phyloP scores from a whole-genome alignment of 2,888 invertebrate genomes.

The Polietes domitor region DNA sequence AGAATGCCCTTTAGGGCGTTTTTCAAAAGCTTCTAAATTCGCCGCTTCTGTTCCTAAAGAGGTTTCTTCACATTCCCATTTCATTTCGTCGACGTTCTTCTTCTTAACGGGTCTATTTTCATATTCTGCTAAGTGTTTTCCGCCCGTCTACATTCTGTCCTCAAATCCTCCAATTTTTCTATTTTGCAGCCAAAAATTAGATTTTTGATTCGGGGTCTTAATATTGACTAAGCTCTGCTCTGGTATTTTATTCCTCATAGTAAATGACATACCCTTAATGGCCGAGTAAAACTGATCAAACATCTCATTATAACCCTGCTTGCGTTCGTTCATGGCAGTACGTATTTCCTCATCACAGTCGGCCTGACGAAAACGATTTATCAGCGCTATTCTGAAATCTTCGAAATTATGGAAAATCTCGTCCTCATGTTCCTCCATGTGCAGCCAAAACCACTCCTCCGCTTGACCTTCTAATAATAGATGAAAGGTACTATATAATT shows the following conservation, averaged over 20 bases:
- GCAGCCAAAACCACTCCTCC: not conserved
- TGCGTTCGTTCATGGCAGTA: not conserved
- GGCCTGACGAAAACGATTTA: not conserved
- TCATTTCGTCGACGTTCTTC: not conserved
- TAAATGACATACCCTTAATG: not conserved
- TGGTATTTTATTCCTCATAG: not conserved
- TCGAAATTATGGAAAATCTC: not conserved
- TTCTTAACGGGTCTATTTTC: not conserved
- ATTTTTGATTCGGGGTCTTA: not conserved
- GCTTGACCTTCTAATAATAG: not conserved
- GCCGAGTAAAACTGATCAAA: slow-evolving; percentile 6
- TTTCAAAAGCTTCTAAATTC: slow-evolving; percentile 4
- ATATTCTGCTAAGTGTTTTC: not conserved
- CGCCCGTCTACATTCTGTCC: slow-evolving; percentile 8
- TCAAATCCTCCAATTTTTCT: not conserved
- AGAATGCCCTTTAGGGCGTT: not conserved
- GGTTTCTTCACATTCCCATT: not conserved
- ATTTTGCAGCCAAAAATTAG: not conserved
- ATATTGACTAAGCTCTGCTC: not conserved
- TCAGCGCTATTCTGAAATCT: not conserved
- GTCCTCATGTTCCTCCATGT: not conserved
- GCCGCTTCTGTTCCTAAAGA: not conserved
- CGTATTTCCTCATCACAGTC: not conserved
- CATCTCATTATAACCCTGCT: not conserved
- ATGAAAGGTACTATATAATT: not conserved